A percentile compares a stretch with the other conserved stretches of the same genome.
phyloP scores from a whole-genome alignment of 2,113 vertebrate genomes.

The Myotis yumanensis region DNA sequence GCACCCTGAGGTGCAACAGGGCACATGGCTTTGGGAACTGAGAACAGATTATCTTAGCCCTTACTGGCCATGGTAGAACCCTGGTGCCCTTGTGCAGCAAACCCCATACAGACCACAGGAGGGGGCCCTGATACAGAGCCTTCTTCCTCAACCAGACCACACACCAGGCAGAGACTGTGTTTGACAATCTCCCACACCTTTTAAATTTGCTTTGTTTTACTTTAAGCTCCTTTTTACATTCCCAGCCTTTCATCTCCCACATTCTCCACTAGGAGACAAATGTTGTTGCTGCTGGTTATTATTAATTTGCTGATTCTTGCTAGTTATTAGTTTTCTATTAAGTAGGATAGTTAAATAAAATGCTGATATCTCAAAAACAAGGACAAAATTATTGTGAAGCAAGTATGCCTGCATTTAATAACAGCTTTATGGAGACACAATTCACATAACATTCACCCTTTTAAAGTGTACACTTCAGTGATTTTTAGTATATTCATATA shows the following conservation, averaged over 20 bases:
- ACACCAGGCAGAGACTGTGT: not conserved
- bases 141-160: not conserved
- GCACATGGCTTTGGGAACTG: not conserved
- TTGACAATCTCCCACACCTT: not conserved
- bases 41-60: not conserved
- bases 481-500: not conserved
- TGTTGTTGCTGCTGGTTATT: not conserved
- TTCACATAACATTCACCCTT: not conserved
- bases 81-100: not conserved
- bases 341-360: not conserved
- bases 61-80: not conserved
- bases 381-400: slow-evolving; percentile 12
- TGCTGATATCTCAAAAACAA: not conserved
- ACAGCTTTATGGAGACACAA: not conserved
- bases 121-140: not conserved
- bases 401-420: not conserved
- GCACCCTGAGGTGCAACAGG: not conserved
- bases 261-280: not conserved
- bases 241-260: not conserved
- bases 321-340: slow-evolving; percentile 24
- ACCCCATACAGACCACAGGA: not conserved
- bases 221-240: not conserved
- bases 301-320: not conserved
- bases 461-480: not conserved
- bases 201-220: not conserved